These are phyloP conservation scores for Emydocephalus ijimae DNA, from an alignment of 2,113 vertebrate genomes.

Conservation along the genomic window DNA sequence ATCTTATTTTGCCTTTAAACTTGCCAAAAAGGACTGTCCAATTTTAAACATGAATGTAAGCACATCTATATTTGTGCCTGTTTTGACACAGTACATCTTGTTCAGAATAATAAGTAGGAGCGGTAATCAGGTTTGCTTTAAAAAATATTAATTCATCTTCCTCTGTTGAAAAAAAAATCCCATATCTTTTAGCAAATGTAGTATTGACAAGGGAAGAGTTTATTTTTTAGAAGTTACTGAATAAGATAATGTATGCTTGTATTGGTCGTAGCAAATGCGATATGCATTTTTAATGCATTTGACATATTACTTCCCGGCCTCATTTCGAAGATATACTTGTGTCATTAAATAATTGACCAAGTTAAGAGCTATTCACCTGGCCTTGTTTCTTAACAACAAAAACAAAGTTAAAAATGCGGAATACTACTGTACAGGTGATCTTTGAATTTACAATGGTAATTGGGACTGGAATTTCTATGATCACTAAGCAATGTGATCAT, in stretches of 20 bases:
- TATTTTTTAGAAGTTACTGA: background rate
- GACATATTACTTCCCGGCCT: background rate
- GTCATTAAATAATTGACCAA: background rate
- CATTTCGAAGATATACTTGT: background rate
- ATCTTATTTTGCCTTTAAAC: conserved; percentile 92
- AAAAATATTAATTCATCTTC: background rate
- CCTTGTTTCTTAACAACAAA: background rate
- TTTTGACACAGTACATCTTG: background rate
- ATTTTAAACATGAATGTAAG: conserved; percentile 95
- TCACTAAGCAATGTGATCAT: background rate
- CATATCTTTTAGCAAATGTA: background rate
- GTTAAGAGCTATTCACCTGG: background rate
- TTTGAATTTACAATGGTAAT: background rate
- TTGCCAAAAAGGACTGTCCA: conserved; percentile 90
- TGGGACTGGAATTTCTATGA: background rate
- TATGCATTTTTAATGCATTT: background rate
- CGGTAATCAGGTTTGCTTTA: fast-evolving
- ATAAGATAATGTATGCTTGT: background rate
- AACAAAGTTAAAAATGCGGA: background rate
- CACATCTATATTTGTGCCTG: conserved; percentile 46
- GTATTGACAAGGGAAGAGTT: background rate
- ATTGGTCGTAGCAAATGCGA: background rate
- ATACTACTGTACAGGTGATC: background rate
- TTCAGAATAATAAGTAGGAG: background rate
- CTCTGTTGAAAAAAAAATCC: background rate